A percentile compares a stretch with the other conserved stretches of the same genome.
These are phyloP conservation scores for Chamaetylas fuelleborni DNA, from an alignment of 2,113 vertebrate genomes.

Conservation along the genomic window DNA sequence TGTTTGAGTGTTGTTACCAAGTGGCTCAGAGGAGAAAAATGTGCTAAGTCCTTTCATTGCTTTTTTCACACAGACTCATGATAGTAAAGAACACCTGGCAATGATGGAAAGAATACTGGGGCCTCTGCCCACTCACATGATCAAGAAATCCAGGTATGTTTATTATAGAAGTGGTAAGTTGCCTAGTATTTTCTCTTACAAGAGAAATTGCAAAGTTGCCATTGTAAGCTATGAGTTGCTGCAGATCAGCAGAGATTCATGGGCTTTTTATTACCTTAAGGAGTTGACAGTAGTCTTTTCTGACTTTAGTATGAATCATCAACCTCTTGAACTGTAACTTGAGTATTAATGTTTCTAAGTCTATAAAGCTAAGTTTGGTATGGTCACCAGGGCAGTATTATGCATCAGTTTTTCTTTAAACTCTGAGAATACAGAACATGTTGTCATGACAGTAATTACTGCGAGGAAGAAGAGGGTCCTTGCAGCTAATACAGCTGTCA, in stretches of 20 bases:
- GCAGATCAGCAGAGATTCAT: background rate
- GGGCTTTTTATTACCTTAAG: background rate
- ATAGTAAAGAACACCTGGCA: constrained; percentile 95
- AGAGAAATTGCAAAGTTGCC: background rate
- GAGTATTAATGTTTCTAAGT: background rate
- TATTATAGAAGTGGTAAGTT: background rate
- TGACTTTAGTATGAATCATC: background rate
- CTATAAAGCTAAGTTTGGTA: background rate
- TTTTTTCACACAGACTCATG: constrained; percentile 84
- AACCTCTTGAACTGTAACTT: background rate
- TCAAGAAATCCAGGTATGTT: constrained; percentile 89
- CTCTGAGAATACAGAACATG: background rate
- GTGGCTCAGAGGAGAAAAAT: background rate
- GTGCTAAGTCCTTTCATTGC: background rate
- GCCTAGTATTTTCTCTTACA: background rate
- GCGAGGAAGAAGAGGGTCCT: background rate
- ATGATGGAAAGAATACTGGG: constrained; percentile 97
- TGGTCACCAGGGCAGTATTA: background rate
- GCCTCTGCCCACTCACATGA: constrained; percentile 87
- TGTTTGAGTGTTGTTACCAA: background rate
- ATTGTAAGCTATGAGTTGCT: background rate
- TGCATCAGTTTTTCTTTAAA: background rate
- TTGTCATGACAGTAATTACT: background rate
- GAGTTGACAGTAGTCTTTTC: background rate
- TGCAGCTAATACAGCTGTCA: background rate